Base-by-base conservation (phyloP, 2,888 invertebrate species). In the Leptinotarsa peninsularis region DNA sequence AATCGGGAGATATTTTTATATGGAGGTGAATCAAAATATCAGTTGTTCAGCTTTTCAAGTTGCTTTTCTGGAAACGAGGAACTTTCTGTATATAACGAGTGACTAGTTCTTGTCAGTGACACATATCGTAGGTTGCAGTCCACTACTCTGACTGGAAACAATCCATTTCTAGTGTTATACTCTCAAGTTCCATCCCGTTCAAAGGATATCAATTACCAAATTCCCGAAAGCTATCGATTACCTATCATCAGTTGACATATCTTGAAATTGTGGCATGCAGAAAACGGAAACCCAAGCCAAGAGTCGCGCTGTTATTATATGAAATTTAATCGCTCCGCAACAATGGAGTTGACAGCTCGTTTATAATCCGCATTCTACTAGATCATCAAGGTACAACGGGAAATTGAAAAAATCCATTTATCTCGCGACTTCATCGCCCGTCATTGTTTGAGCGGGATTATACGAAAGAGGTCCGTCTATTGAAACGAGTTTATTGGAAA, bases 381-480 rank as follows among this genome's bases (percentile, higher is more conserved):
- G 21, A 58, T 58, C 4, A 14, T 58, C 13, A 14, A 58, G 23
- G 23, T 23, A 58, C 10, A 58, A 58, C 13, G 1, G 58, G 58
- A 58, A 58, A 58, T 58, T 58, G 58, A 58, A 58, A 58, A 58
- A 58, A 21, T 58, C 23, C 58, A 58, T 58, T 58, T 58, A 58
- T 23, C 58, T 58, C 23, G 14, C 21, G 58, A 23, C 23, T 58
- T 58, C 58, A 58, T 58, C 56, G 4, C 52, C n/a, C 52, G 23
- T 18, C 15, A 58, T 23, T 58, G 58, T 58, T 58, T 58, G 58
- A 58, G 58, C 14, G 58, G 23, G 14, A 23, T 14, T 23, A 1
- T 13, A 58, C 14, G 15, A 15, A 23, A 58, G 23, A 23, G 58
- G 17, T 58, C 18, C 18, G 18, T 54, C n/a, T 18, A 54, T 10